Evolutionary conservation across 2,113 vertebrate species (phyloP), one percentile per base, ranked within the genome.

Genomic region (Dromas ardeola): DNA sequence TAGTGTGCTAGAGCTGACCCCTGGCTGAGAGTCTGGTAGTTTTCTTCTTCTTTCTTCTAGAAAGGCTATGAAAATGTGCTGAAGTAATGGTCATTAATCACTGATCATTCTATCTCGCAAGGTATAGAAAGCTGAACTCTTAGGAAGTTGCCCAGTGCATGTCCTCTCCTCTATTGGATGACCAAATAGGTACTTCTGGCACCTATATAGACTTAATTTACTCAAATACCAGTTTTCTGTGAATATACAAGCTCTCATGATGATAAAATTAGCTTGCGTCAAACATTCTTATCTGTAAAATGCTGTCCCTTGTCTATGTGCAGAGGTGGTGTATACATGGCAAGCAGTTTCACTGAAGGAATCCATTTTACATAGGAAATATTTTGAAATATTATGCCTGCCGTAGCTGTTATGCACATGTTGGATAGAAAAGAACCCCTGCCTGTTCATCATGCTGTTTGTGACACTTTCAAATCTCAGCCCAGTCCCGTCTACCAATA

Each of bases 261-360:
- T 69, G 55, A 40, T 36, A 69, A 47, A 73, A 65, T 42, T 26
- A 61, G 53, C 29, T 78, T 20, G 25, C 1, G 4, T 45, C 53
- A 65, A 79, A 13, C 25, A 2, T 49, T 9, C n/a, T 26, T 25
- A 13, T 18, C 49, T 47, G 29, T n/a, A 20, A 55, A 72, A 72
- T 14, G 22, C n/a, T 45, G 0, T 30, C 55, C 50, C 38, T 58
- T 23, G 17, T 69, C 47, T 23, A 0, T 62, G 26, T 66, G 52
- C 76, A 79, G 81, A 21, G 14, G 7, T 0, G 0, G 42, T 13
- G 14, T 18, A 8, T 5, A 22, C 0, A 1, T 1, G 50, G 66
- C 20, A n/a, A 50, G 26, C 5, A 62, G 67, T 65, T 43, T 59
- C 4, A 42, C 49, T 67, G 0, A 6, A 62, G 62, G n/a, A 43